Base-by-base conservation (phyloP, 2,888 invertebrate genomes). In the Bombyx huttoni region DNA sequence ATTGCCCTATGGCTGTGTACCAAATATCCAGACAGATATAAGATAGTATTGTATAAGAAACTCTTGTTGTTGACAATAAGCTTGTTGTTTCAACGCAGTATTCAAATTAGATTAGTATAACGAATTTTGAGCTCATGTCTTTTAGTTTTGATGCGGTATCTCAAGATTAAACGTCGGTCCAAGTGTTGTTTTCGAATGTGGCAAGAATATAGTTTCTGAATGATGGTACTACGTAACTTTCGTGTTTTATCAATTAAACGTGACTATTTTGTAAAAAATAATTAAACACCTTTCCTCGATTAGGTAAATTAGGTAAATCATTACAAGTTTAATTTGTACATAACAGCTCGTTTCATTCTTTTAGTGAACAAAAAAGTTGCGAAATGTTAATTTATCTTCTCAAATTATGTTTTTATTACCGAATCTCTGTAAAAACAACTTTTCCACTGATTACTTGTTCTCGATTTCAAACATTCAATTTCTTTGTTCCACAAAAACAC, bases 401-500 rank as follows among this genome's bases (percentile, higher is more conserved):
- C 24, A 24, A 24, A 24, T 24, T 24, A 24, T 24, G 5, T 24
- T 24, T 24, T 24, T 24, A n/a, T 24, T 24, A 24, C 24, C 5
- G 3, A 5, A 24, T 5, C 2, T 5, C 3, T 24, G 40, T 12
- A 40, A 40, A 35, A 8, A 6, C 40, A 10, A 7, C 2, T 10
- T 40, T 40, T 40, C 40, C 12, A 10, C 9, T 3, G 9, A 5
- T 10, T 10, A 8, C 3, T 12, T 7, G 12, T 7, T 48, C 1
- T n/a, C 33, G 34, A n/a, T 48, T 48, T 48, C 48, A 48, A 48
- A 48, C n/a, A 33, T 8, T 48, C 48, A 24, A 48, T 33, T 33
- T 48, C n/a, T 12, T 40, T 8, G 40, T 40, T 8, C 40, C 12
- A 40, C 12, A 40, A 40, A 40, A 40, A 40, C 54, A 59, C 56